Evolutionary conservation across 2,113 vertebrate genomes (phyloP).

Genomic region (Chaetops frenatus): DNA sequence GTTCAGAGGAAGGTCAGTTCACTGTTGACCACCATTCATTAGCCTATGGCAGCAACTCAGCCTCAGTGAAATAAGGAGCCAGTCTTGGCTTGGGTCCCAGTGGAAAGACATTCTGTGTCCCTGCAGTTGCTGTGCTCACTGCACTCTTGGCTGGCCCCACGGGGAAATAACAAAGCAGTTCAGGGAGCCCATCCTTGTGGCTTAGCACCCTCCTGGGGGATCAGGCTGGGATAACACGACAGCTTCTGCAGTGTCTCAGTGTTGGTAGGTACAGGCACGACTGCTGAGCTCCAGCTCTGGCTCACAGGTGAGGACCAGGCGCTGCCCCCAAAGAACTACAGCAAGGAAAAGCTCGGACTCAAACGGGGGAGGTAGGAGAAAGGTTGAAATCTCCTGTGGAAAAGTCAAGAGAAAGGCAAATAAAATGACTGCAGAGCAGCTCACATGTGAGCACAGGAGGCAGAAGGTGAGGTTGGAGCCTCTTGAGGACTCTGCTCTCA

Average conservation of each 20-base stretch:
- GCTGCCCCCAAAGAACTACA: background rate
- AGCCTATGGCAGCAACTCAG: background rate
- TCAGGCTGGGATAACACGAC: background rate
- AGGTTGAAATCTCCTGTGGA: background rate
- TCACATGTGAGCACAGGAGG: background rate
- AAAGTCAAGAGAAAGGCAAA: background rate
- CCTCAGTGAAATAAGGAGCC: background rate
- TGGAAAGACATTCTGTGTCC: background rate
- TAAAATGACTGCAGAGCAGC: background rate
- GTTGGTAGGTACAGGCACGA: fast-evolving
- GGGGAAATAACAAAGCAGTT: background rate
- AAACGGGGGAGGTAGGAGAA: background rate
- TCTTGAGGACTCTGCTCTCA: background rate
- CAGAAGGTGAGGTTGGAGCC: background rate
- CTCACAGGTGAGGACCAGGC: background rate
- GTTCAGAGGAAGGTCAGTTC: slow-evolving; percentile 29
- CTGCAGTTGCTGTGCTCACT: background rate
- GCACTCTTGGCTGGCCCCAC: background rate
- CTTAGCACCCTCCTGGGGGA: background rate
- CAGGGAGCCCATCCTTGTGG: background rate
- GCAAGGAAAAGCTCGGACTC: background rate
- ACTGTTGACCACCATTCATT: slow-evolving; percentile 17
- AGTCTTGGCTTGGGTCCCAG: slow-evolving; percentile 5
- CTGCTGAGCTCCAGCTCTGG: background rate
- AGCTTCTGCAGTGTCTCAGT: background rate